Percentiles rank a stretch among this genome's conserved stretches.
phyloP scores from a whole-genome alignment of 2,797 vertebrate species.

The Crypturellus tataupa region DNA sequence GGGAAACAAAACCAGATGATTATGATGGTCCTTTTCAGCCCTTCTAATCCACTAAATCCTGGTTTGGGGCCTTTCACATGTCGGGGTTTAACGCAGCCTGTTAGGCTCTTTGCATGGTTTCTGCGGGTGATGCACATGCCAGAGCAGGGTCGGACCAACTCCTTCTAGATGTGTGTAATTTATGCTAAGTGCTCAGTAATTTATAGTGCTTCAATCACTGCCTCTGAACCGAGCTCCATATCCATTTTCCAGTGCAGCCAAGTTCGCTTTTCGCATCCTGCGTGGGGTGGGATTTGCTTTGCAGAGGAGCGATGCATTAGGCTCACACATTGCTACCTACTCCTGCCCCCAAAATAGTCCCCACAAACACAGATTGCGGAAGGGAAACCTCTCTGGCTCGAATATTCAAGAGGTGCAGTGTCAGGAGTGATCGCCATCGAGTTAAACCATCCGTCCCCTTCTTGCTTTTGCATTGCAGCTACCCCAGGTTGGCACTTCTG shows the following conservation, averaged over 20 bases:
- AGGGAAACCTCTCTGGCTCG: not conserved
- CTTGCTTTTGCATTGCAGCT: slow-evolving; percentile 22
- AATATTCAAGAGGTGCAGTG: not conserved
- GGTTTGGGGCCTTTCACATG: slow-evolving; percentile 38
- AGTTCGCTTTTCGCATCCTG: not conserved
- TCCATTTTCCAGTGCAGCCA: not conserved
- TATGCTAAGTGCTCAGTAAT: slow-evolving; percentile 4
- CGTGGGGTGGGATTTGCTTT: not conserved
- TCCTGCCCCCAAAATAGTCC: not conserved
- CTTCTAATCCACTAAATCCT: slow-evolving; percentile 61
- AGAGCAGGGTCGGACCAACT: slow-evolving; percentile 46
- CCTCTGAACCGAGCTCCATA: slow-evolving; percentile 52
- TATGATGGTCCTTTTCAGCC: slow-evolving; percentile 57
- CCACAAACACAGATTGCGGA: fast-evolving
- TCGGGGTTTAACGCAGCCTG: slow-evolving; percentile 13
- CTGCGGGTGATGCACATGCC: slow-evolving; percentile 18
- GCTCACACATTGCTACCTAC: fast-evolving
- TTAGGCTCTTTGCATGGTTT: slow-evolving; percentile 23
- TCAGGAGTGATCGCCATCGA: not conserved
- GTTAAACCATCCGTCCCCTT: not conserved
- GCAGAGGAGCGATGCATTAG: not conserved
- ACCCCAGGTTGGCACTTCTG: slow-evolving; percentile 63
- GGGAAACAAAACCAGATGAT: slow-evolving; percentile 59
- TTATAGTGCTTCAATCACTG: slow-evolving; percentile 36
- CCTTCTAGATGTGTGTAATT: slow-evolving; percentile 19